These are phyloP conservation scores for Apoda limacodes DNA, from an alignment of 2,888 invertebrate species.

Conservation along the genomic window DNA sequence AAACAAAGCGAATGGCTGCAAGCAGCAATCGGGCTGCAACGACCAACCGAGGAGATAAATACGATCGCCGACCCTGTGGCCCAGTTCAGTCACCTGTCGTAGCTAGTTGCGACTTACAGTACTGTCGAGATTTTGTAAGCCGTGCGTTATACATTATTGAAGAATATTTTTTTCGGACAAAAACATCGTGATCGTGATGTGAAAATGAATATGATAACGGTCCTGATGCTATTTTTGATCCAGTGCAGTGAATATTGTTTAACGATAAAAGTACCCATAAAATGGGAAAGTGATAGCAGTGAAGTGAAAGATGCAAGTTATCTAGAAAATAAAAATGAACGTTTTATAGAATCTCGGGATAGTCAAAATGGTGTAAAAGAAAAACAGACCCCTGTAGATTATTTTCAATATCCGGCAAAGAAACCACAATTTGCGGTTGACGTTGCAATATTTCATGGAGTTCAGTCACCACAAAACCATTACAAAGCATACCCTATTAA, in stretches of 20 bases:
- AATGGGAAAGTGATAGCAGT: constrained; percentile 43
- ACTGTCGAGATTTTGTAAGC: too few species aligned
- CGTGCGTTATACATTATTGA: too few species aligned
- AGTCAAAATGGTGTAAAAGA: constrained; percentile 8
- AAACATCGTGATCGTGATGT: constrained; percentile 39
- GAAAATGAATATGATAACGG: constrained; percentile 45
- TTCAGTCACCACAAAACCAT: constrained; percentile 41
- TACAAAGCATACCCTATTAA: constrained; percentile 42
- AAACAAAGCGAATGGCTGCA: constrained; percentile 46
- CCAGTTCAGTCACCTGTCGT: constrained; percentile 55
- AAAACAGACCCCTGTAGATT: constrained; percentile 33
- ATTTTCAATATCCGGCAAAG: constrained; percentile 49
- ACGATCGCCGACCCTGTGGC: constrained; percentile 39
- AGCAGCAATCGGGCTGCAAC: constrained; percentile 54
- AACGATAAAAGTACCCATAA: constrained; percentile 46
- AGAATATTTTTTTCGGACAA: too few species aligned
- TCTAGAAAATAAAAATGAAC: constrained; percentile 25
- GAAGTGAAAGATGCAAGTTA: constrained; percentile 35
- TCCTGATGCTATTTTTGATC: constrained; percentile 34
- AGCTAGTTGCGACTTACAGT: constrained; percentile 30
- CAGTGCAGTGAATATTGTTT: constrained; percentile 45
- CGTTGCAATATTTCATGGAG: constrained; percentile 49
- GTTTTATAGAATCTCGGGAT: constrained; percentile 20
- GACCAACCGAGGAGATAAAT: constrained; percentile 65
- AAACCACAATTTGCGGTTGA: constrained; percentile 55